A percentile compares a stretch with the other conserved stretches of the same genome.
Evolutionary conservation across 2,888 invertebrate species (phyloP).

Genomic region (Cecidostiba fungosa): DNA sequence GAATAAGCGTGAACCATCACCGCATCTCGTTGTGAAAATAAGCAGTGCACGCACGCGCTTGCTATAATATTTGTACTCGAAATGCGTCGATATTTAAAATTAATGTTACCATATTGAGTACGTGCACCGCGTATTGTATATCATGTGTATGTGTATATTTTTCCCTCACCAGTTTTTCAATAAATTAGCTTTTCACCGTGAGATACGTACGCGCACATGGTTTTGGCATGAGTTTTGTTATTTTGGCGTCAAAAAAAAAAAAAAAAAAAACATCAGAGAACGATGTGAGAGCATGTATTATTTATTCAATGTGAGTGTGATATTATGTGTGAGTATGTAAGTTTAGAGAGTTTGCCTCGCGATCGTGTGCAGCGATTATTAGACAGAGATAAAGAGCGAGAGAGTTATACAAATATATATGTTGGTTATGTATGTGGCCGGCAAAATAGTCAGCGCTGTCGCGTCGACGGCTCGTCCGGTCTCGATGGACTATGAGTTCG

Average conservation of each 20-base stretch:
- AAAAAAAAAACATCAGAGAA: no score
- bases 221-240: conserved; percentile 49
- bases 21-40: conserved; percentile 36
- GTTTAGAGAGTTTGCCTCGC: conserved; percentile 43
- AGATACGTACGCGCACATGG: conserved; percentile 35
- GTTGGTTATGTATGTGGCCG: conserved; percentile 60
- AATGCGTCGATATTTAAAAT: conserved; percentile 8
- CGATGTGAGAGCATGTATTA: no score
- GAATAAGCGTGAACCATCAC: conserved; percentile 60
- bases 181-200: conserved; percentile 38
- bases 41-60: conserved; percentile 26
- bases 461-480: conserved; percentile 21
- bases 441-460: conserved; percentile 59
- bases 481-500: conserved; percentile 18
- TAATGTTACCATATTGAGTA: neutral
- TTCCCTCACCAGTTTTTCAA: conserved; percentile 31
- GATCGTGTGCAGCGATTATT: conserved; percentile 56
- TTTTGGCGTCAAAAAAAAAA: conserved; percentile 23
- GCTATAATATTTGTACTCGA: neutral
- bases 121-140: conserved; percentile 26
- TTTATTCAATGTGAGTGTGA: conserved; percentile 11
- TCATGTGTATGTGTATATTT: neutral
- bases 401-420: conserved; percentile 54
- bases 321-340: conserved; percentile 26
- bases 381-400: conserved; percentile 54